A percentile compares a stretch with the other conserved stretches of the same genome.
Conservation (phyloP, 2,113 vertebrate genomes). For the Gasterosteus aculeatus region DNA sequence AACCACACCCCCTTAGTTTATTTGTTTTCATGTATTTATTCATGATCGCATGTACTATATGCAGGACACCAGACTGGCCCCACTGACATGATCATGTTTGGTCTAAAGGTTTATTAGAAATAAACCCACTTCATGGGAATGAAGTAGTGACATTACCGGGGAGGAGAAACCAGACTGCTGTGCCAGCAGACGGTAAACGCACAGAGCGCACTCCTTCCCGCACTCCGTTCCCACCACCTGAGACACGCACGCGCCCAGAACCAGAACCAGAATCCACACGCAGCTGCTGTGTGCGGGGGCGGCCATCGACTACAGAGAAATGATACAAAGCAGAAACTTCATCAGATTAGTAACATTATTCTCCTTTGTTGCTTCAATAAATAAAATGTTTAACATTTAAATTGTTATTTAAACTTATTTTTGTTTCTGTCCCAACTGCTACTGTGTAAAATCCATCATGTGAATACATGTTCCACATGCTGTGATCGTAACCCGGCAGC, state of each 20-base stretch:
- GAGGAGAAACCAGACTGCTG: constrained; percentile 81
- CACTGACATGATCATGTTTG: neutral
- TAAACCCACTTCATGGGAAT: neutral
- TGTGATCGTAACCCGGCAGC: neutral
- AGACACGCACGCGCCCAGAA: constrained; percentile 82
- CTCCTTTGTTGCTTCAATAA: neutral
- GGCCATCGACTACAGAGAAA: constrained; percentile 84
- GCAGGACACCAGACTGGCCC: neutral
- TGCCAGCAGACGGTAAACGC: constrained; percentile 83
- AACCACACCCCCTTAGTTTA: neutral
- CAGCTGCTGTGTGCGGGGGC: constrained; percentile 71
- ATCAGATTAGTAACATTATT: neutral
- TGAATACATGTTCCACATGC: neutral
- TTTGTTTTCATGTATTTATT: neutral
- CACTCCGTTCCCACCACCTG: constrained; percentile 82
- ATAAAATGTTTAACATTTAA: too few relatives aligned
- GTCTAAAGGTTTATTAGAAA: neutral
- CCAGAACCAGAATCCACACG: constrained; percentile 83
- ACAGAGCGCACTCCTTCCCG: constrained; percentile 87
- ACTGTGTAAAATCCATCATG: neutral
- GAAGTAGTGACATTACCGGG: constrained; percentile 74
- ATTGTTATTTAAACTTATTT: neutral
- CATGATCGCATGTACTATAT: neutral
- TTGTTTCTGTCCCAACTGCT: neutral
- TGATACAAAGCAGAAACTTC: neutral